phyloP scores from a whole-genome alignment of 2,113 vertebrate genomes.

The Saccopteryx leptura region DNA sequence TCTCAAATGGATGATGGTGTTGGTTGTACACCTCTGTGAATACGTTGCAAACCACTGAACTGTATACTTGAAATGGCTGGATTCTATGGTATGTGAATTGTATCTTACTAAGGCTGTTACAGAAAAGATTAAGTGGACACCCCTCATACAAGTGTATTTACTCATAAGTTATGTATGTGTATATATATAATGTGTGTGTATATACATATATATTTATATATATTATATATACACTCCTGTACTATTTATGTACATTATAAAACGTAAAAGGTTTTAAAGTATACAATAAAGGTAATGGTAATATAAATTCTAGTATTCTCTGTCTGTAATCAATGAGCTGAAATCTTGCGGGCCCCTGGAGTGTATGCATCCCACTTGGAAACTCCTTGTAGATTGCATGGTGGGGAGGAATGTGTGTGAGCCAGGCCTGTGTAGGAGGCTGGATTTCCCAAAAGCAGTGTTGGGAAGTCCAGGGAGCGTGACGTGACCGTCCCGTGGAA shows the following conservation, averaged over 20 bases:
- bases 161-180: background rate
- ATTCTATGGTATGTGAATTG: background rate
- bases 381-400: background rate
- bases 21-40: background rate
- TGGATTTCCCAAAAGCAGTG: background rate
- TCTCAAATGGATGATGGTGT: background rate
- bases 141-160: constrained; percentile 16
- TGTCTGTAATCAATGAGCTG: background rate
- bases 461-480: background rate
- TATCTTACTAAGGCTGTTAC: constrained; percentile 14
- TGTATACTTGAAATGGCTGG: background rate
- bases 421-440: background rate
- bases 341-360: background rate
- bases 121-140: background rate
- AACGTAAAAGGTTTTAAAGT: constrained; percentile 3
- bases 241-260: background rate
- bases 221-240: background rate
- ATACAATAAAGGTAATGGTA: background rate
- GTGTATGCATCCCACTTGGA: background rate
- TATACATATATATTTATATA: background rate
- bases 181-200: too few species aligned
- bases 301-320: constrained; percentile 32
- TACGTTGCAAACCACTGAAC: background rate
- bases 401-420: background rate
- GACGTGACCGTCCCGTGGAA: background rate